Conservation (phyloP, 2,888 invertebrate species). For the Ectemnius continuus region DNA sequence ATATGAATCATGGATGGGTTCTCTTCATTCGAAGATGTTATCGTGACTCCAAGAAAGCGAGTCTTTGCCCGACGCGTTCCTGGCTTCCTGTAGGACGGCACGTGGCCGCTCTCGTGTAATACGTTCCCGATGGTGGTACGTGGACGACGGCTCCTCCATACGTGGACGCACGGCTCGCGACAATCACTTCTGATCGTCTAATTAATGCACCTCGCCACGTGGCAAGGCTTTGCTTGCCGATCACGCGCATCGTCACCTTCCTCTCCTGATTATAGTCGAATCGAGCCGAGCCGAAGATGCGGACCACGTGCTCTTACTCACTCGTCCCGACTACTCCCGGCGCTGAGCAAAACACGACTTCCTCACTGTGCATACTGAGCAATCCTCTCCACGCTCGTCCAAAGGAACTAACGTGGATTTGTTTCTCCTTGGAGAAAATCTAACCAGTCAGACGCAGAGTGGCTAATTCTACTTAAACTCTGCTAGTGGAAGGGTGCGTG, state of each 20-base stretch:
- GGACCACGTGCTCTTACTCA: slow-evolving; percentile 50
- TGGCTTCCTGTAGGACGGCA: slow-evolving; percentile 48
- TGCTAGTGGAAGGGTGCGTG: background rate
- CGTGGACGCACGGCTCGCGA: slow-evolving; percentile 60
- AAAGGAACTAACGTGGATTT: background rate
- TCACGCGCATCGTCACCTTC: slow-evolving; percentile 65
- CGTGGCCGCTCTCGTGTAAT: slow-evolving; percentile 52
- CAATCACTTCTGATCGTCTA: slow-evolving; percentile 65
- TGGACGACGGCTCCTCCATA: slow-evolving; percentile 33
- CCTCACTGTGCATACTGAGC: slow-evolving; percentile 46
- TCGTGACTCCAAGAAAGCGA: slow-evolving; percentile 34
- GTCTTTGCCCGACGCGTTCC: slow-evolving; percentile 39
- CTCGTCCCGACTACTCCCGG: slow-evolving; percentile 20
- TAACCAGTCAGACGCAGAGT: background rate
- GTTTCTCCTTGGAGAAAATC: background rate
- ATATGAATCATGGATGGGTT: background rate
- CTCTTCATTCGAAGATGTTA: slow-evolving; percentile 36
- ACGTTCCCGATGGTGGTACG: slow-evolving; percentile 30
- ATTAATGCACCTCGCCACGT: slow-evolving; percentile 70
- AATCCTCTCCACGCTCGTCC: slow-evolving; percentile 8
- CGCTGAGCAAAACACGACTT: slow-evolving; percentile 19
- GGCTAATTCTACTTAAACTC: background rate
- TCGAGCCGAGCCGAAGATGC: slow-evolving; percentile 43
- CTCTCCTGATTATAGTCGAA: slow-evolving; percentile 51
- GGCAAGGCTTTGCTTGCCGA: slow-evolving; percentile 61